These are phyloP conservation scores for Nesogale talazaci DNA, from an alignment of 2,113 vertebrate species.

Conservation along the genomic window DNA sequence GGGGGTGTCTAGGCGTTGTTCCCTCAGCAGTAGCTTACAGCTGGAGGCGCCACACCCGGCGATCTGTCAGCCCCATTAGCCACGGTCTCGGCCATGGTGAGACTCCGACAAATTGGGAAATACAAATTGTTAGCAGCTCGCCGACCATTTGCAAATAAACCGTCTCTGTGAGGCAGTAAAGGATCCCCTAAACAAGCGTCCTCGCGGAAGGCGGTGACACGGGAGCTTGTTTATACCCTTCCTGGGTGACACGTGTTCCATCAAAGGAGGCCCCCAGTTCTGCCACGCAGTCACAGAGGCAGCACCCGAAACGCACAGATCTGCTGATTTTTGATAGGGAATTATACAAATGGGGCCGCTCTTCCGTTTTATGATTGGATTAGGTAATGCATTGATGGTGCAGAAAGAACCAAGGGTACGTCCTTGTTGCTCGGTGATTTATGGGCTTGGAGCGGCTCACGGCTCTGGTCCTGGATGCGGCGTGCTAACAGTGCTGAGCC, in stretches of 20 bases:
- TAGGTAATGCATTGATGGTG: constrained; percentile 71
- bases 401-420: constrained; percentile 80
- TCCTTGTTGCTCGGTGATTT: constrained; percentile 82
- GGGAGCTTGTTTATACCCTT: not conserved
- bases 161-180: not conserved
- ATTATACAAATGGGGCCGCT: constrained; percentile 81
- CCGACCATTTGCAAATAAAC: not conserved
- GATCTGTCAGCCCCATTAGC: not conserved
- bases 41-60: fast-evolving
- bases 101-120: constrained; percentile 36
- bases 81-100: not conserved
- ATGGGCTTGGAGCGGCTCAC: constrained; percentile 25
- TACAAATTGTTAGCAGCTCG: constrained; percentile 43
- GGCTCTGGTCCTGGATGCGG: not conserved
- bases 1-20: not conserved
- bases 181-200: constrained; percentile 10
- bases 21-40: fast-evolving
- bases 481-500: fast-evolving
- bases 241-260: constrained; percentile 34
- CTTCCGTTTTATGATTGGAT: constrained; percentile 79
- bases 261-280: not conserved
- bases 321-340: constrained; percentile 79
- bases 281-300: not conserved
- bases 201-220: fast-evolving
- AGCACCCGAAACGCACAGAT: constrained; percentile 74